Conservation (phyloP, 2,888 invertebrate genomes). For the Ctenicera cuprea region DNA sequence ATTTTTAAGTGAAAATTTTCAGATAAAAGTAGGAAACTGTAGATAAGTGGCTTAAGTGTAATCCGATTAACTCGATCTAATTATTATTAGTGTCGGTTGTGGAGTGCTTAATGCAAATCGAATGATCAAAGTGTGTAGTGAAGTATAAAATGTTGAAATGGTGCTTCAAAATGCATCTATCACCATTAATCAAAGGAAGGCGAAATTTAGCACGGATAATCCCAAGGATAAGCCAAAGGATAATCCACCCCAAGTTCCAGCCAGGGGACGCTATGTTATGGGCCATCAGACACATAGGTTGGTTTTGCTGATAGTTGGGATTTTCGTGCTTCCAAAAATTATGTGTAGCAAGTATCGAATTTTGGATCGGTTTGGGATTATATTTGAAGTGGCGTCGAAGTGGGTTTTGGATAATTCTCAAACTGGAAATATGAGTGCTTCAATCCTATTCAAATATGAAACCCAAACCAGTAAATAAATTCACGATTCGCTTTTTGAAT, state of each 20-base stretch:
- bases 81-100: slow-evolving; percentile 6
- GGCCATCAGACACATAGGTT: slow-evolving; percentile 39
- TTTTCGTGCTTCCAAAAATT: not conserved
- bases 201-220: slow-evolving; percentile 36
- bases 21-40: not conserved
- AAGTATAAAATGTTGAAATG: slow-evolving; percentile 44
- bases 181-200: slow-evolving; percentile 42
- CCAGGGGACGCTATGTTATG: slow-evolving; percentile 44
- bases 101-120: not conserved
- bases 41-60: not conserved
- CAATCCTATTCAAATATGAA: too few species aligned
- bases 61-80: not conserved
- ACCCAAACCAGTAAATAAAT: too few species aligned
- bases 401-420: too few species aligned
- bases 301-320: slow-evolving; percentile 2
- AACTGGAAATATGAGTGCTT: too few species aligned
- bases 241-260: slow-evolving; percentile 44
- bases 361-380: too few species aligned
- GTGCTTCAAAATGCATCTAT: slow-evolving; percentile 54
- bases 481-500: too few species aligned
- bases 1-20: not conserved
- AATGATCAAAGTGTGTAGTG: slow-evolving; percentile 8
- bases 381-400: too few species aligned
- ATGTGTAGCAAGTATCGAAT: too few species aligned
- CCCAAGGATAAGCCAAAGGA: slow-evolving; percentile 18